Conservation (phyloP, 2,797 vertebrate genomes). For the Phylloscopus collybita region DNA sequence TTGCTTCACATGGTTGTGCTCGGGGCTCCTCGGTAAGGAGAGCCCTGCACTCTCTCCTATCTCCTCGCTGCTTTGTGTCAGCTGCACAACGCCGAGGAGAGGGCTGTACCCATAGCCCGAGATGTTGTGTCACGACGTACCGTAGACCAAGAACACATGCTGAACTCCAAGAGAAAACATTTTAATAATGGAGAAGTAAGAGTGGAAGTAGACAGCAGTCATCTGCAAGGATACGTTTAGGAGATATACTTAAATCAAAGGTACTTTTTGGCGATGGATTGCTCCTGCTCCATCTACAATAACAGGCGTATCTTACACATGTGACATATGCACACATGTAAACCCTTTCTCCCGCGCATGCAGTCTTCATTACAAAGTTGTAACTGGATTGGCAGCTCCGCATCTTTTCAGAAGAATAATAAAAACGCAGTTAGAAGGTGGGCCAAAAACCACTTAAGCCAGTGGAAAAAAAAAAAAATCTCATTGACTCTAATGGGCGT, state of each 20-base stretch:
- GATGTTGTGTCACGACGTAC: not conserved
- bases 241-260: not conserved
- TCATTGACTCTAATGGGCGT: not conserved
- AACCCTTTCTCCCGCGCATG: not conserved
- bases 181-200: not conserved
- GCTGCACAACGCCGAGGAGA: not conserved
- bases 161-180: not conserved
- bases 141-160: not conserved
- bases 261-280: not conserved
- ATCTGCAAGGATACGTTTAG: not conserved
- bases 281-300: not conserved
- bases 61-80: not conserved
- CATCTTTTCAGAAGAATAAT: not conserved
- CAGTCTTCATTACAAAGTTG: not conserved
- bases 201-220: not conserved
- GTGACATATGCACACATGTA: not conserved
- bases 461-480: not conserved
- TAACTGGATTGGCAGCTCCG: not conserved
- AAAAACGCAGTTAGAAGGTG: slow-evolving; percentile 10
- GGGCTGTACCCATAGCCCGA: not conserved
- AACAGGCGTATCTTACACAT: not conserved
- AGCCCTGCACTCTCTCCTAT: not conserved
- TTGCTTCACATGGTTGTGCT: not conserved
- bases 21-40: not conserved
- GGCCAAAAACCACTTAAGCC: slow-evolving; percentile 18